Base-by-base conservation (phyloP, 2,113 vertebrate genomes). In the rat (Rattus norvegicus) region DNA sequence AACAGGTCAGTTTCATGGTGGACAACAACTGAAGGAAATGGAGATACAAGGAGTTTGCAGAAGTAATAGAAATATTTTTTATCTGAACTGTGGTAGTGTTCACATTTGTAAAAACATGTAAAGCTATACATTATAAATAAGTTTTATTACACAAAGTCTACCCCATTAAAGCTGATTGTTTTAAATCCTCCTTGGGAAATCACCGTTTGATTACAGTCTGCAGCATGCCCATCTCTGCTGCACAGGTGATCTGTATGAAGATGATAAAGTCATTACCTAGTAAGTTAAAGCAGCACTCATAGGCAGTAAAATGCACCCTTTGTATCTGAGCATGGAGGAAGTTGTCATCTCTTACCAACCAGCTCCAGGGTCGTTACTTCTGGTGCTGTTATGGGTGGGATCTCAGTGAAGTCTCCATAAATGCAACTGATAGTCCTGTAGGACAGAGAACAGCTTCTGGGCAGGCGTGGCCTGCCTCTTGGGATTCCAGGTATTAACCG, bases 311-410 rank as follows among this genome's bases (percentile, higher is more conserved):
- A 88, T 26, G 76, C 28, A 26, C 49, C 54, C 65, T 84, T 76
- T 92, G 56, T 76, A 81, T 88, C 30, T 9, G 91, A 89, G 12
- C 72, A 69, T 61, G 92, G 93, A 95, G 33, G 13, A 52, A 83
- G 26, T 24, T 20, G 36, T 17, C 11, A 9, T 91, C n/a, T 76
- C 98, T 99, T 98, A 99, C 99, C 99, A 96, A 98, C 97, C 72
- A 99, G 98, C 95, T 99, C 99, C 94, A 99, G 98, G 79, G 98
- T 99, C 81, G 98, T 99, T 90, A 99, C 98, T 65, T 99, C 98
- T 33, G 98, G 98, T 72, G 99, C 99, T 70, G 97, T 98, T 75
- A 99, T 99, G 7, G 99, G 98, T 73, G 99, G 99, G 93, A 99
- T 99, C 97, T 98, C 97, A 52, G 92, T 98, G 11, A 99, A 99